Percentiles rank a stretch among this genome's conserved stretches.
Evolutionary conservation across 1,140 invertebrate species (phyloP).

Genomic region (Leptonema lineaticorne): DNA sequence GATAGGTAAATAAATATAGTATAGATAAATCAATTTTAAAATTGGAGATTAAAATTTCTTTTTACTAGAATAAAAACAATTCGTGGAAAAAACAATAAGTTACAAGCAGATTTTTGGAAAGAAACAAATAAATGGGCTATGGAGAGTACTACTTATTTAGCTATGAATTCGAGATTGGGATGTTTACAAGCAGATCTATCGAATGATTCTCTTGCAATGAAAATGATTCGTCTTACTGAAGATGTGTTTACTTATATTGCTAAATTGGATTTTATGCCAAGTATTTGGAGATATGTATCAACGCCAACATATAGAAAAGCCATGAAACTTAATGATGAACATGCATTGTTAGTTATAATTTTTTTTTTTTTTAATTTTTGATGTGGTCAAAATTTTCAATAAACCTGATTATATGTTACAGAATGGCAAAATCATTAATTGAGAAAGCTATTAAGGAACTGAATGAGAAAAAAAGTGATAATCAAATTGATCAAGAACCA

Average conservation of each 20-base stretch:
- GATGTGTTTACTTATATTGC: conserved; percentile 61
- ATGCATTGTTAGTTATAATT: conserved; percentile 53
- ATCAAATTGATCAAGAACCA: conserved; percentile 42
- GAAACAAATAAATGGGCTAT: conserved; percentile 69
- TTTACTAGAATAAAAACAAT: conserved; percentile 57
- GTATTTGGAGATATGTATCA: conserved; percentile 61
- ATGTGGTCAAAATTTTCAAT: no score
- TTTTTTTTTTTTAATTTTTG: no score
- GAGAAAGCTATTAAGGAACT: conserved; percentile 47
- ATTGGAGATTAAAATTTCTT: no score
- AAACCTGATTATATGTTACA: neutral
- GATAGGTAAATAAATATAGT: neutral
- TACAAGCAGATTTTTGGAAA: conserved; percentile 60
- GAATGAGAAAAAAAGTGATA: conserved; percentile 34
- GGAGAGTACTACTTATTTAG: conserved; percentile 68
- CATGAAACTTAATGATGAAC: conserved; percentile 51
- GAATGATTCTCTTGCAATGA: conserved; percentile 56
- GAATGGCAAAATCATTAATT: no score
- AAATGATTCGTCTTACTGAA: conserved; percentile 62
- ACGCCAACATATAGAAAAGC: conserved; percentile 60
- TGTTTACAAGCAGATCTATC: conserved; percentile 57
- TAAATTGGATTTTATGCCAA: conserved; percentile 62
- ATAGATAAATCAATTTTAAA: neutral
- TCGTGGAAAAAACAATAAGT: conserved; percentile 55
- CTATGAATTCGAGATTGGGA: conserved; percentile 66